phyloP scores from a whole-genome alignment of 2,888 invertebrate genomes.

The Xiphydria camelus region DNA sequence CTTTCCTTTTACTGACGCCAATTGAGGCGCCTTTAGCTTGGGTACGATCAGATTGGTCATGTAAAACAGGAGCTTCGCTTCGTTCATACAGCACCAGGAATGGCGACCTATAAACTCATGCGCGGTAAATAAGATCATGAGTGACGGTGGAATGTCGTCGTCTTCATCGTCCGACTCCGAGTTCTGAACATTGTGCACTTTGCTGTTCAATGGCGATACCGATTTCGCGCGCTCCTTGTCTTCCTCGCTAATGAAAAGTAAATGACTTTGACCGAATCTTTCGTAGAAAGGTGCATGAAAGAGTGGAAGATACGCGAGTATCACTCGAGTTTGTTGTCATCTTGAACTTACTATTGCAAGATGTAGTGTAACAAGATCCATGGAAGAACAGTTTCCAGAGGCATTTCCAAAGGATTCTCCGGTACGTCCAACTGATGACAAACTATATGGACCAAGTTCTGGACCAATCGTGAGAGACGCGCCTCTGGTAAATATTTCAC shows the following conservation, averaged over 20 bases:
- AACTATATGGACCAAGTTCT: slow-evolving; percentile 75
- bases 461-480: slow-evolving; percentile 69
- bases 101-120: slow-evolving; percentile 83
- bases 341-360: slow-evolving; percentile 62
- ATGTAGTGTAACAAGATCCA: slow-evolving; percentile 86
- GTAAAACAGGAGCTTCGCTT: slow-evolving; percentile 78
- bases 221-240: slow-evolving; percentile 66
- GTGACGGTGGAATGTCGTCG: slow-evolving; percentile 71
- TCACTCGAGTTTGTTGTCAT: too few relatives aligned
- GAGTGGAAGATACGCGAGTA: background rate
- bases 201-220: slow-evolving; percentile 32
- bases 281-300: slow-evolving; percentile 7
- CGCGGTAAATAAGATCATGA: slow-evolving; percentile 77
- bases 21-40: slow-evolving; percentile 67
- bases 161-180: slow-evolving; percentile 58
- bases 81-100: slow-evolving; percentile 77
- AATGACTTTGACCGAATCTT: background rate
- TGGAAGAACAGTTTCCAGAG: slow-evolving; percentile 73
- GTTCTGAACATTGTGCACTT: slow-evolving; percentile 33
- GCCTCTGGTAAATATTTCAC: slow-evolving; percentile 61
- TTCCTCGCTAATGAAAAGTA: slow-evolving; percentile 62
- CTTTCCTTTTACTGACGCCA: slow-evolving; percentile 68
- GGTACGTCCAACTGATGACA: slow-evolving; percentile 75
- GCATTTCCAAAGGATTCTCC: slow-evolving; percentile 67
- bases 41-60: slow-evolving; percentile 76